These are phyloP conservation scores for Orthonyx spaldingii DNA, from an alignment of 2,113 vertebrate species.

Conservation along the genomic window DNA sequence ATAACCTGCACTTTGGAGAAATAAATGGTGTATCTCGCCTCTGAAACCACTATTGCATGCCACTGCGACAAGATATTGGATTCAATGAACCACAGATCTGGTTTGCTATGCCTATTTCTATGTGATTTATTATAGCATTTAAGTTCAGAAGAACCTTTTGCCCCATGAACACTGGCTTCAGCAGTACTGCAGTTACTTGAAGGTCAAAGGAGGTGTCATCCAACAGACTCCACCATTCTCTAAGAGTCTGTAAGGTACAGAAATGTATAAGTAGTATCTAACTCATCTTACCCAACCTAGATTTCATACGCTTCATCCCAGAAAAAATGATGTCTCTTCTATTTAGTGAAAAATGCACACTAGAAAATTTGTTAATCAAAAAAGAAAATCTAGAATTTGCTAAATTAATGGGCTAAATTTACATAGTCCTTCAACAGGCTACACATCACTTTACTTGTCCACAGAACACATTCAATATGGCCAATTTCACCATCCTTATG, in stretches of 20 bases:
- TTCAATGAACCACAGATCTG: not conserved
- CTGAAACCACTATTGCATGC: not conserved
- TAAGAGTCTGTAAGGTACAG: not conserved
- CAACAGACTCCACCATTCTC: not conserved
- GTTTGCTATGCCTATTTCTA: not conserved
- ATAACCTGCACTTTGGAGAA: not conserved
- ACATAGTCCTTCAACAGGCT: not conserved
- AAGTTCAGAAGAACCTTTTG: not conserved
- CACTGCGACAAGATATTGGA: not conserved
- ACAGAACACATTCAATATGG: not conserved
- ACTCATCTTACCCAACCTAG: not conserved
- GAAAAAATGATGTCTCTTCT: not conserved
- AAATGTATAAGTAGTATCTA: not conserved
- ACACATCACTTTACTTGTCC: not conserved
- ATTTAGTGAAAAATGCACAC: not conserved
- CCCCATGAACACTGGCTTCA: not conserved
- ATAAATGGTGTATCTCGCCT: not conserved
- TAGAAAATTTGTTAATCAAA: not conserved
- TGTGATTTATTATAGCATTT: constrained; percentile 39
- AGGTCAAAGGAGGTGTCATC: constrained; percentile 4
- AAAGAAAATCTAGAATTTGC: not conserved
- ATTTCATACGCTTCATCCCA: not conserved
- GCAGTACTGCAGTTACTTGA: not conserved
- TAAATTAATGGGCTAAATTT: not conserved
- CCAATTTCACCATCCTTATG: not conserved